A percentile compares a stretch with the other conserved stretches of the same genome.
Conservation (phyloP, 1,140 invertebrate genomes). For the Drosophila pandora region DNA sequence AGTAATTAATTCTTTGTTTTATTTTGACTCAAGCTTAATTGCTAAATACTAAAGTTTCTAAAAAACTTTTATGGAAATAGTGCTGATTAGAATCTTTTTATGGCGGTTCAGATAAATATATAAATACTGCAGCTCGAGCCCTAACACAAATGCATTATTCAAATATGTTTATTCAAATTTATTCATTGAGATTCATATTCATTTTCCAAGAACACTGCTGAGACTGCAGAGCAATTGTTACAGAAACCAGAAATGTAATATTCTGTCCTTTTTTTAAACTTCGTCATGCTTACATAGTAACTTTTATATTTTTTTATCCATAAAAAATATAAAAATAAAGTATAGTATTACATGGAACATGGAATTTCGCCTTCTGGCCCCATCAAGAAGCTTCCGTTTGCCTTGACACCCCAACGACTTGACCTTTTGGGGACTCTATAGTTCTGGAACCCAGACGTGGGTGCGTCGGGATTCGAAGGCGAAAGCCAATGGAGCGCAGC, state of each 20-base stretch:
- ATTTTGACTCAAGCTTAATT: not conserved
- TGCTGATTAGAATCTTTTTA: not conserved
- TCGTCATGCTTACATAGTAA: not conserved
- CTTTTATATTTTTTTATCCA: not conserved
- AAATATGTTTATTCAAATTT: not conserved
- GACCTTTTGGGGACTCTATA: conserved; percentile 16
- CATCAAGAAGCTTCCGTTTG: conserved; percentile 19
- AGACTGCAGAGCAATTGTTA: not conserved
- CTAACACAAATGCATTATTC: not conserved
- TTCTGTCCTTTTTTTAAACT: not conserved
- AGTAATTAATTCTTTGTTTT: not conserved
- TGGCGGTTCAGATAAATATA: not conserved
- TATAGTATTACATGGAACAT: conserved; percentile 11
- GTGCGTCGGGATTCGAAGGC: conserved; percentile 16
- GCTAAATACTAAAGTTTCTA: not conserved
- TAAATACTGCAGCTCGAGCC: too few relatives aligned
- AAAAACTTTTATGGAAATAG: not conserved
- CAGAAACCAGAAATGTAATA: not conserved
- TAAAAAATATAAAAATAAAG: not conserved
- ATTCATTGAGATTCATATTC: not conserved
- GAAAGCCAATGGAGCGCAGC: conserved; percentile 63
- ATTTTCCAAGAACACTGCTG: not conserved
- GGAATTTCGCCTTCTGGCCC: conserved; percentile 13
- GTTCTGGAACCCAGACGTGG: conserved; percentile 6
- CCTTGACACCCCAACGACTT: conserved; percentile 18